These are phyloP conservation scores for Chelon labrosus DNA, from an alignment of 2,797 vertebrate genomes.

Conservation along the genomic window DNA sequence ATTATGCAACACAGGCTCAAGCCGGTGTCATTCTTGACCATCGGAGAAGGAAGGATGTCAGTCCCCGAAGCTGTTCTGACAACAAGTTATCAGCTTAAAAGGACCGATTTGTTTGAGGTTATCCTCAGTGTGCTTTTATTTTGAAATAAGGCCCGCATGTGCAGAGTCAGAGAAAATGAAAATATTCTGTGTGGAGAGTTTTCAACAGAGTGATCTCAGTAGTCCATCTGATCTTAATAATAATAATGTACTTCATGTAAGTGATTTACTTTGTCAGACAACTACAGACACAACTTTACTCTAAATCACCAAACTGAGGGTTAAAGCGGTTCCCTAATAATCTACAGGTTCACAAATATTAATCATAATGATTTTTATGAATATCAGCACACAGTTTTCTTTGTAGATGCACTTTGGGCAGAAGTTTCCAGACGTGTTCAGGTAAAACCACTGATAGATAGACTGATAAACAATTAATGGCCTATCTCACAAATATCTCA, in stretches of 20 bases:
- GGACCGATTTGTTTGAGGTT: neutral
- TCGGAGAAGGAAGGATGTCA: neutral
- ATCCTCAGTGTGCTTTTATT: constrained; percentile 9
- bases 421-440: constrained; percentile 1
- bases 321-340: neutral
- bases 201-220: neutral
- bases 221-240: neutral
- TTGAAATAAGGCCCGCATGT: neutral
- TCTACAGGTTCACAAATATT: neutral
- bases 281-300: too few relatives aligned
- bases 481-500: neutral
- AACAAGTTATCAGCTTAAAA: neutral
- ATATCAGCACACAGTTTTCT: neutral
- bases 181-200: neutral
- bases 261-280: neutral
- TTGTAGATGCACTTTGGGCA: neutral
- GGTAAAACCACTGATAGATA: neutral
- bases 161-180: neutral
- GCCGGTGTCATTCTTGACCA: neutral
- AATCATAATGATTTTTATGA: too few relatives aligned
- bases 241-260: neutral
- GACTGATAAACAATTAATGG: neutral
- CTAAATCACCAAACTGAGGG: neutral
- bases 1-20: neutral
- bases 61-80: neutral